Evolutionary conservation across 2,113 vertebrate genomes (phyloP).

Genomic region (Silurus glanis): DNA sequence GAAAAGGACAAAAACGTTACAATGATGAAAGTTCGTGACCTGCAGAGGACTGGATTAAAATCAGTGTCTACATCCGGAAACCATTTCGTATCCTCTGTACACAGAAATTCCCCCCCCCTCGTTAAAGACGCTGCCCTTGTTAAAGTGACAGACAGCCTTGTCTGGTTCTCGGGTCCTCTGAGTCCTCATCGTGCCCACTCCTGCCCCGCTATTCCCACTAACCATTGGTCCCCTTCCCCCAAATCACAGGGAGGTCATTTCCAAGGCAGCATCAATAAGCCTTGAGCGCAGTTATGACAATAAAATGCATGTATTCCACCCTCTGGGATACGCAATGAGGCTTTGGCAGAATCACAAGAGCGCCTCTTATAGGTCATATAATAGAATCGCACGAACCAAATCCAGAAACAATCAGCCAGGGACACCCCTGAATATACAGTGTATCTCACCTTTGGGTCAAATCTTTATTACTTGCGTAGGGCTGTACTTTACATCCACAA

Average conservation of each 20-base stretch:
- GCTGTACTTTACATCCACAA: not conserved
- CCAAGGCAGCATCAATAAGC: conserved; percentile 51
- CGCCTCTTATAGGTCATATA: conserved; percentile 32
- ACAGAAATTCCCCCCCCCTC: too few species aligned
- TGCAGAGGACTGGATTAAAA: conserved; percentile 4
- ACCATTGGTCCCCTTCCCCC: not conserved
- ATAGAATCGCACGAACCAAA: not conserved
- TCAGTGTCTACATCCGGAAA: not conserved
- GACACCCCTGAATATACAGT: too few species aligned
- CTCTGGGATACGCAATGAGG: conserved; percentile 11
- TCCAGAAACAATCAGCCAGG: not conserved
- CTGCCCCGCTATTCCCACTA: not conserved
- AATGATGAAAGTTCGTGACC: conserved; percentile 1
- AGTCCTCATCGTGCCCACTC: conserved; percentile 35
- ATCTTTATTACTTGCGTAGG: not conserved
- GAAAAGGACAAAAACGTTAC: not conserved
- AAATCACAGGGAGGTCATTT: conserved; percentile 42
- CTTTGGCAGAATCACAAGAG: conserved; percentile 2
- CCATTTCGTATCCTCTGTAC: too few species aligned
- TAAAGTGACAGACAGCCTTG: conserved; percentile 23
- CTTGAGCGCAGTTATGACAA: conserved; percentile 51
- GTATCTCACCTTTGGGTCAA: not conserved
- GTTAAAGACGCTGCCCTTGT: conserved; percentile 2
- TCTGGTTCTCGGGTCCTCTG: conserved; percentile 26
- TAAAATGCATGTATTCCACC: conserved; percentile 60